phyloP scores from a whole-genome alignment of 2,113 vertebrate species.

The Malurus cyaneus region DNA sequence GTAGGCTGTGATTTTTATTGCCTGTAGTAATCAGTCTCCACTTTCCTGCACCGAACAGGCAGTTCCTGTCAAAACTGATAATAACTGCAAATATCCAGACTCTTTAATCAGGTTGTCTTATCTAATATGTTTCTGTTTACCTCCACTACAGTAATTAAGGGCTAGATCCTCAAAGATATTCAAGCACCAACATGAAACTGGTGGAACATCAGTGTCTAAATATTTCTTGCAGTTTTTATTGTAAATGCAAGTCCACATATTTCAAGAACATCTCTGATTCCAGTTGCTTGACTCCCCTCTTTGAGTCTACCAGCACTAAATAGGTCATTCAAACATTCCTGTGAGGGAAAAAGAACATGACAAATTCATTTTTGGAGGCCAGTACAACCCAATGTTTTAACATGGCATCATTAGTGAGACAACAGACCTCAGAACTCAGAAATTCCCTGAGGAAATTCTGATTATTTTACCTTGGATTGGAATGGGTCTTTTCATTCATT shows the following conservation, averaged over 20 bases:
- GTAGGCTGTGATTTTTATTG: neutral
- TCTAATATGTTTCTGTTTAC: slow-evolving; percentile 31
- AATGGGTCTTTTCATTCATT: neutral
- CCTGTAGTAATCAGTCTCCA: neutral
- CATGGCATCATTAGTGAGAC: neutral
- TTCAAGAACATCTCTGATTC: slow-evolving; percentile 6
- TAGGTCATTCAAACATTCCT: neutral
- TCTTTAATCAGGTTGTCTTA: neutral
- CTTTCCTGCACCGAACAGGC: neutral
- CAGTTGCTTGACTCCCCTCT: neutral
- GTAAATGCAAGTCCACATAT: neutral
- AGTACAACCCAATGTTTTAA: neutral
- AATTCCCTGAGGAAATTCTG: neutral
- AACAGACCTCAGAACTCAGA: neutral
- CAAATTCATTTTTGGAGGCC: neutral
- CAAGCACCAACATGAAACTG: neutral
- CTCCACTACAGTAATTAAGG: neutral
- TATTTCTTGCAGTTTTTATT: slow-evolving; percentile 18
- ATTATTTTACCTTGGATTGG: neutral
- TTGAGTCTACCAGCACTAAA: neutral
- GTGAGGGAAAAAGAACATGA: neutral
- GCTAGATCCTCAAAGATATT: slow-evolving; percentile 30
- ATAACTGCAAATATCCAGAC: neutral
- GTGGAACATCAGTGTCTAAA: neutral
- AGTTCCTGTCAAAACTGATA: neutral